Conservation (phyloP, 1,140 invertebrate species). For the Aphelinus certus region DNA sequence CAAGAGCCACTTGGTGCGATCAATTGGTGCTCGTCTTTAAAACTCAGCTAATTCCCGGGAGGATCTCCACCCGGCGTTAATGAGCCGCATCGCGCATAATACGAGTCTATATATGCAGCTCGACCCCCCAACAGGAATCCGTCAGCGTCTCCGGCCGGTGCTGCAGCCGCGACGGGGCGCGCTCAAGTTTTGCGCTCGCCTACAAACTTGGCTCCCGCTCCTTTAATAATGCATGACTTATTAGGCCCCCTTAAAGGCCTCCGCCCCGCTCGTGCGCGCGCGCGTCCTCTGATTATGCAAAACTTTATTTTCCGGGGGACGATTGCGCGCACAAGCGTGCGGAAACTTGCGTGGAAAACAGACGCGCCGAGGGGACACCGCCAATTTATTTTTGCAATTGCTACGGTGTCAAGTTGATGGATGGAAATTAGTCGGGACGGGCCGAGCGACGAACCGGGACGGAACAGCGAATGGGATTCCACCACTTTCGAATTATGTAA, state of each 20-base stretch:
- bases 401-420: no score
- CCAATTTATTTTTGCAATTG: no score
- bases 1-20: not conserved
- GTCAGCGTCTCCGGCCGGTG: not conserved
- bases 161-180: not conserved
- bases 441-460: no score
- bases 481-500: no score
- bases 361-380: no score
- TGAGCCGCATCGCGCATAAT: constrained; percentile 22
- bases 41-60: constrained; percentile 2
- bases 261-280: not conserved
- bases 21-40: not conserved
- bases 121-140: not conserved
- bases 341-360: no score
- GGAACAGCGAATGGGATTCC: no score
- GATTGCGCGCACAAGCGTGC: not conserved
- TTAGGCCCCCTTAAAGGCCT: constrained; percentile 12
- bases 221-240: constrained; percentile 35
- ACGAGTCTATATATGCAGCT: not conserved
- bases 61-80: not conserved
- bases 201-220: constrained; percentile 5
- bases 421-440: no score
- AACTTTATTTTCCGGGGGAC: constrained; percentile 11
- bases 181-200: constrained; percentile 11
- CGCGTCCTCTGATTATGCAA: constrained; percentile 14